phyloP scores from a whole-genome alignment of 2,888 invertebrate genomes.

The Pinctada fucata region DNA sequence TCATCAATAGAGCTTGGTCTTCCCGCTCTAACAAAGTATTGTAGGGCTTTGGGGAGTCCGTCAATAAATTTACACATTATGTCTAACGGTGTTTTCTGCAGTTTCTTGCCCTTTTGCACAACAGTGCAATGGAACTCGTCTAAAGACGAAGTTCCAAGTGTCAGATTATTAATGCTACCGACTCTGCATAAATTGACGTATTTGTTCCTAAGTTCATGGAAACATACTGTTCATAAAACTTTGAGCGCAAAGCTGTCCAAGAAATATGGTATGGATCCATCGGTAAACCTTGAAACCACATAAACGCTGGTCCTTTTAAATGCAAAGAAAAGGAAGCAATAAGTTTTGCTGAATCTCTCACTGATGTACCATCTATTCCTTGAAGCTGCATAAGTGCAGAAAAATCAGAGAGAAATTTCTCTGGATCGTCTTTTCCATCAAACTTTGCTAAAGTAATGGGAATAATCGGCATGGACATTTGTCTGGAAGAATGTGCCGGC shows the following conservation, averaged over 20 bases:
- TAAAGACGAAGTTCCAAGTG: not conserved
- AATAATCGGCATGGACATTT: too few species aligned
- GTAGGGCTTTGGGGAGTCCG: conserved; percentile 11
- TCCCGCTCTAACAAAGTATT: conserved; percentile 11
- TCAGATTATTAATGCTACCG: conserved; percentile 8
- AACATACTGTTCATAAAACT: conserved; percentile 6
- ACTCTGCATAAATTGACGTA: not conserved
- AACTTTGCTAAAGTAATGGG: too few species aligned
- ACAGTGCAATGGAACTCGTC: conserved; percentile 17
- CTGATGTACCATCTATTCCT: too few species aligned
- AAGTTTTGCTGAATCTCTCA: too few species aligned
- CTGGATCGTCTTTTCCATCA: not conserved
- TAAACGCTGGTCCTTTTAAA: conserved; percentile 2
- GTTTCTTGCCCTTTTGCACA: conserved; percentile 9
- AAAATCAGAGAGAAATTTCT: conserved; percentile 4
- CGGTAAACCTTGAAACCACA: conserved; percentile 13
- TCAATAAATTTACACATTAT: conserved; percentile 21
- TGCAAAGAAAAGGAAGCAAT: conserved; percentile 11
- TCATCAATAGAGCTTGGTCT: conserved; percentile 5
- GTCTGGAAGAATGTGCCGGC: too few species aligned
- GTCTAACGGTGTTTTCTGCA: conserved; percentile 15
- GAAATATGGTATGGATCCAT: not conserved
- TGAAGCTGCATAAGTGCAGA: not conserved
- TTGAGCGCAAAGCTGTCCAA: not conserved
- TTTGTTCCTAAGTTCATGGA: not conserved